These are phyloP conservation scores for Apamea monoglypha DNA, from an alignment of 2,888 invertebrate genomes.

Conservation along the genomic window DNA sequence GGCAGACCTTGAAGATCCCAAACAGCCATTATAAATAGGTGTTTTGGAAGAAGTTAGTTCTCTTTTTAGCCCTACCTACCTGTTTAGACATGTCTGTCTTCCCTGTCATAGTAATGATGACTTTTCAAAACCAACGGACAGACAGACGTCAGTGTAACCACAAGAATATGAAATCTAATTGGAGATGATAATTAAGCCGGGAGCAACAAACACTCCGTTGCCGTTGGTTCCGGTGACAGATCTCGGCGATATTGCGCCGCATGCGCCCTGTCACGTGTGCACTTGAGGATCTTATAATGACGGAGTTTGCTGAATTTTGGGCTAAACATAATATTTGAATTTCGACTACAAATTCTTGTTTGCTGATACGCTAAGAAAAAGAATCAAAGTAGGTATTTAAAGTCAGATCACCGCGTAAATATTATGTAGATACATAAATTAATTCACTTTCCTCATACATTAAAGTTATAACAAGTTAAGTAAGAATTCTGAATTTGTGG, in stretches of 20 bases:
- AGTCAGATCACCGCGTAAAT: conserved; percentile 10
- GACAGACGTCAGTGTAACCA: not conserved
- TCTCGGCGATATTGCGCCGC: not conserved
- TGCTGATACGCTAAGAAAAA: not conserved
- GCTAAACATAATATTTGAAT: not conserved
- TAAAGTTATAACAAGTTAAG: conserved; percentile 32
- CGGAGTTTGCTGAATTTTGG: not conserved
- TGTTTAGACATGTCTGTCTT: too few species aligned
- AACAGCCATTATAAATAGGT: not conserved
- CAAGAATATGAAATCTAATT: not conserved
- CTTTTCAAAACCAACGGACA: not conserved
- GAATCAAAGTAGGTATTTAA: not conserved
- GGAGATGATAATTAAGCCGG: too few species aligned
- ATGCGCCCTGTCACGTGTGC: not conserved
- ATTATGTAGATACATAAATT: conserved; percentile 17
- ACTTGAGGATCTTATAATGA: not conserved
- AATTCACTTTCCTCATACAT: conserved; percentile 47
- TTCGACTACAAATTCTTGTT: not conserved
- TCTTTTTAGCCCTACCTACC: not conserved
- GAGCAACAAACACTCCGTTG: not conserved
- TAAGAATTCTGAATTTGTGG: conserved; percentile 31
- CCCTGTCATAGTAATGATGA: too few species aligned
- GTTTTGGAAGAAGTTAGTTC: not conserved
- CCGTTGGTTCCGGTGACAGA: not conserved
- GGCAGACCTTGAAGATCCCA: not conserved